These are phyloP conservation scores for Furcifer pardalis DNA, from an alignment of 2,797 vertebrate genomes.

Conservation along the genomic window DNA sequence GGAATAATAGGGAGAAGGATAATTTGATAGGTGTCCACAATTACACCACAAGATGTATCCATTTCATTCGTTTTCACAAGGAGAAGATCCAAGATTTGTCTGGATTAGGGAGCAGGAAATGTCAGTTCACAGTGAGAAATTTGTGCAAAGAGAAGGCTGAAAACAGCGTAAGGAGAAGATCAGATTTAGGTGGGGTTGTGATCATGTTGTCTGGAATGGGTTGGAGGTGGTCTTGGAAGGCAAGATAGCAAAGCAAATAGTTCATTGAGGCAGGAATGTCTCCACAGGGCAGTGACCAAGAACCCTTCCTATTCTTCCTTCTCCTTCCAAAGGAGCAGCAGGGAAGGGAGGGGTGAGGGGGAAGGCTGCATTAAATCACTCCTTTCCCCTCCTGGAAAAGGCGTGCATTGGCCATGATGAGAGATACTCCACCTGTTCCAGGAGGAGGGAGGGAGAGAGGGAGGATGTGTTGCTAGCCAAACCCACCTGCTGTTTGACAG, in stretches of 20 bases:
- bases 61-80: not conserved
- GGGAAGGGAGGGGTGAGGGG: too few species aligned
- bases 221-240: not conserved
- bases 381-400: not conserved
- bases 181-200: not conserved
- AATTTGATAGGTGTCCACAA: not conserved
- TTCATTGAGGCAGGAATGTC: not conserved
- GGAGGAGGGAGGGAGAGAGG: not conserved
- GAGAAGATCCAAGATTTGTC: not conserved
- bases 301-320: not conserved
- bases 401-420: not conserved
- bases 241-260: not conserved
- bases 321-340: not conserved
- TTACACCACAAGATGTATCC: not conserved
- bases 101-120: not conserved
- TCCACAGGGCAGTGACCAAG: not conserved
- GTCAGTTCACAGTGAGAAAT: not conserved
- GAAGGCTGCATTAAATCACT: not conserved
- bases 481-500: not conserved
- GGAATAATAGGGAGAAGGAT: not conserved
- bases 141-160: not conserved
- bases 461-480: not conserved
- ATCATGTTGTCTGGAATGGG: not conserved
- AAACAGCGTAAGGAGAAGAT: not conserved
- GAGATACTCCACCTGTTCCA: slow-evolving; percentile 20